Conservation (phyloP, 2,113 vertebrate genomes). For the Phrynocephalus versicolor region DNA sequence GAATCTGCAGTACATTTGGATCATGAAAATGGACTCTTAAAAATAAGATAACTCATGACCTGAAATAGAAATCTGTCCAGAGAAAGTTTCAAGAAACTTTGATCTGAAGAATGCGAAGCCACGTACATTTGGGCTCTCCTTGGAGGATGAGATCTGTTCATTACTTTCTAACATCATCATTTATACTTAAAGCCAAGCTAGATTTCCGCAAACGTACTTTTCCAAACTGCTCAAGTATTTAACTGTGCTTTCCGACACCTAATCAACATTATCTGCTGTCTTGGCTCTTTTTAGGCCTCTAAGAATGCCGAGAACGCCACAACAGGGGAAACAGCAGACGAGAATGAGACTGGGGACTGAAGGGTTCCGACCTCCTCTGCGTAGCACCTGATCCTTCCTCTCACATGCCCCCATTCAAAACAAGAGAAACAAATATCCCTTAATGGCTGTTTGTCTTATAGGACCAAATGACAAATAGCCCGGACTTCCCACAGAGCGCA, state of each 20-base stretch:
- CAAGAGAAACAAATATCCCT: conserved; percentile 50
- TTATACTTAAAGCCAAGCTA: background rate
- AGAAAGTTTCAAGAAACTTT: background rate
- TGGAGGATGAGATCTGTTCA: background rate
- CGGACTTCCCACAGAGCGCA: conserved; percentile 57
- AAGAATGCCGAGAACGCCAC: conserved; percentile 92
- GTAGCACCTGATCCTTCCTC: conserved; percentile 61
- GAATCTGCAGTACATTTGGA: background rate
- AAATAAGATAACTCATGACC: background rate
- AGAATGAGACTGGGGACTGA: conserved; percentile 92
- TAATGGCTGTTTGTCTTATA: conserved; percentile 60
- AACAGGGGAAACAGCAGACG: conserved; percentile 85
- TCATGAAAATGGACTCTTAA: background rate
- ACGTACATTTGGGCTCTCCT: background rate
- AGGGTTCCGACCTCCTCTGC: conserved; percentile 47
- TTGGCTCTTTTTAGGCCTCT: conserved; percentile 80
- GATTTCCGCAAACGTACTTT: background rate
- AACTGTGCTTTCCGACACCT: background rate
- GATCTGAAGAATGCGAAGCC: background rate
- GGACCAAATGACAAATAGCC: conserved; percentile 45
- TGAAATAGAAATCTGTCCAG: background rate
- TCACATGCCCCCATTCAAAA: conserved; percentile 46
- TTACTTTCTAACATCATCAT: too few species aligned
- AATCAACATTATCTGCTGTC: background rate
- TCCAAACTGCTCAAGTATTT: background rate